Evolutionary conservation across 1,140 invertebrate genomes (phyloP).

Genomic region (Diorhabda sublineata): DNA sequence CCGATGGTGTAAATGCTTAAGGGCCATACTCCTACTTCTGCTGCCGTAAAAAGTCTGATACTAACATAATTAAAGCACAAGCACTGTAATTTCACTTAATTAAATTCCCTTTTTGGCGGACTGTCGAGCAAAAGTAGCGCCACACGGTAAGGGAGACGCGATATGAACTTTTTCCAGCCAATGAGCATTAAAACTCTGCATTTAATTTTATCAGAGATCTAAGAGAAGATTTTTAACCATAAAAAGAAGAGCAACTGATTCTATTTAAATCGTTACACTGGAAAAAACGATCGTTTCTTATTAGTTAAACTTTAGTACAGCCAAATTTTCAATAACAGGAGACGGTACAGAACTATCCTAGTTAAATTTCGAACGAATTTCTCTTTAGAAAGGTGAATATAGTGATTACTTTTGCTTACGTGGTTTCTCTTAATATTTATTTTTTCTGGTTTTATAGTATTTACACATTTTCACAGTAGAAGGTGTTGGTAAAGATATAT

Average conservation of each 20-base stretch:
- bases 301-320: background rate
- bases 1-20: slow-evolving; percentile 35
- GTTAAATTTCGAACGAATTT: no score
- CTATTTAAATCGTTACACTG: slow-evolving; percentile 23
- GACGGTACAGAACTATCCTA: no score
- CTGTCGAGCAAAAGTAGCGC: slow-evolving; percentile 30
- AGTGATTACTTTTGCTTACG: no score
- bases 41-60: slow-evolving; percentile 49
- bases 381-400: no score
- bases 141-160: slow-evolving; percentile 35
- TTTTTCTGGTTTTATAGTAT: no score
- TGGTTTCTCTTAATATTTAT: no score
- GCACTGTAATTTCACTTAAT: slow-evolving; percentile 55
- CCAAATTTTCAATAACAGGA: no score
- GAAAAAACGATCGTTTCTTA: background rate
- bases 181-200: slow-evolving; percentile 51
- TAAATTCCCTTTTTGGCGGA: slow-evolving; percentile 51
- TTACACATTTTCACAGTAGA: no score
- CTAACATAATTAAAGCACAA: slow-evolving; percentile 55
- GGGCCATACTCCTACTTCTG: slow-evolving; percentile 27
- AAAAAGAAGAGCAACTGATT: slow-evolving; percentile 42
- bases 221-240: slow-evolving; percentile 49
- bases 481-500: no score
- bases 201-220: slow-evolving; percentile 52
- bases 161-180: slow-evolving; percentile 50